Evolutionary conservation across 2,113 vertebrate species (phyloP), one percentile per base, ranked within the genome.

Genomic region (Gobio gobio): DNA sequence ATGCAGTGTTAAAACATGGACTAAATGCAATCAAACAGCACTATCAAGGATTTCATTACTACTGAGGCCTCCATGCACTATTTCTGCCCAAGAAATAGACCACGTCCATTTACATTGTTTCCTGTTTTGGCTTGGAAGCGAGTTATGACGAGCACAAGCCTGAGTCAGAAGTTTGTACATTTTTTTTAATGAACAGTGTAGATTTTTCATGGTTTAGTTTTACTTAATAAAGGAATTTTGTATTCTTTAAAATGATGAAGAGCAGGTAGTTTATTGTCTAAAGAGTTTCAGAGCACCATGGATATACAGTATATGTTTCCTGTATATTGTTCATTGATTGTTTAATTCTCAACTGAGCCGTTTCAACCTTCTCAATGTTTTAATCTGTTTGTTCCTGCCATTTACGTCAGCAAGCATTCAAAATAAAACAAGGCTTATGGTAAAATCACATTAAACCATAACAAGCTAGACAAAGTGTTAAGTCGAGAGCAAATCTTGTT

Each of bases 391-490:
- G 58, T 75, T 77, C 45, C 63, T 68, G 63, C 61, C 29, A 2
- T 70, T 82, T 82, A 70, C 79, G 79, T 51, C 59, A 82, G 47
- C 20, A 10, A 54, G n/a, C 61, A 68, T 70, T 82, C 26, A 70
- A 82, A 82, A 82, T 82, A 82, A 83, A 83, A 83, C 81, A 73
- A 83, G 81, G 76, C 59, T 70, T 84, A 85, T 33, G 78, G 64
- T 33, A 47, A 74, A 87, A 88, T 81, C 77, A 86, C 70, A 72
- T 86, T 86, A 86, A 77, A 45, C 47, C 20, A 58, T 85, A 33
- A 85, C 20, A 20, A 66, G 87, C 82, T 86, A 86, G 82, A 63
- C 8, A 3, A 18, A 24, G 22, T 6, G n/a, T 83, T 24, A n/a
- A 72, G 43, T 26, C 58, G 29, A 85, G 29, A 61, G 45, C 68